A percentile compares a stretch with the other conserved stretches of the same genome.
Conservation (phyloP, 2,888 invertebrate genomes). For the Metellina segmentata region DNA sequence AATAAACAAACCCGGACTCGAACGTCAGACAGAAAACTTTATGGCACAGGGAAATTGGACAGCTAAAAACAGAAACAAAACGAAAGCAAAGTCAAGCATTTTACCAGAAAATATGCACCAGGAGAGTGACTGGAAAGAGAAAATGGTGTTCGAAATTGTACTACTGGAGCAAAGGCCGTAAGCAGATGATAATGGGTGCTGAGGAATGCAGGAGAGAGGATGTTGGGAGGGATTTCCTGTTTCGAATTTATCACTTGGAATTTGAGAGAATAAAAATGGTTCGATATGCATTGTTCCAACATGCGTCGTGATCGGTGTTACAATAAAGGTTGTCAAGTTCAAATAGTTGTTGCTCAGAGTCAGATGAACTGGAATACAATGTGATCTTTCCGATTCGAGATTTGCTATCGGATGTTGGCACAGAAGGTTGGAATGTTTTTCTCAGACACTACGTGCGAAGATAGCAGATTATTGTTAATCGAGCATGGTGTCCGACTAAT, state of each 20-base stretch:
- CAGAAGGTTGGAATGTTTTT: not conserved
- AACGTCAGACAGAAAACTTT: not conserved
- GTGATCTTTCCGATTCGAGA: conserved; percentile 16
- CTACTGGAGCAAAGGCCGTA: not conserved
- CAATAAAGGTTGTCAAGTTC: conserved; percentile 40
- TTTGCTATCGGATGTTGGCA: conserved; percentile 34
- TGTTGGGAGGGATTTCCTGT: conserved; percentile 3
- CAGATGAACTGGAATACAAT: conserved; percentile 34
- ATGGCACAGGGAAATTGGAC: not conserved
- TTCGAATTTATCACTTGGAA: conserved; percentile 12
- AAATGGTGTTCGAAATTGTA: not conserved
- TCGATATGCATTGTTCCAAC: conserved; percentile 25
- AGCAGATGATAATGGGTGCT: not conserved
- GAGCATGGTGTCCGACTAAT: not conserved
- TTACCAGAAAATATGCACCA: not conserved
- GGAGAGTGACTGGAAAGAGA: not conserved
- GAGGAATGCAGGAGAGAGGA: conserved; percentile 14
- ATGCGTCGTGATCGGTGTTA: conserved; percentile 28
- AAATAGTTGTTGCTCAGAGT: conserved; percentile 7
- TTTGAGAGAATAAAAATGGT: not conserved
- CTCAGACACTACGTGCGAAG: not conserved
- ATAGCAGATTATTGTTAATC: not conserved
- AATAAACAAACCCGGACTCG: not conserved
- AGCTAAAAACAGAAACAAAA: not conserved
- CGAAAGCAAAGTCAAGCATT: not conserved